Base-by-base conservation (phyloP, 2,113 vertebrate genomes). In the Rhabdornis inornatus region DNA sequence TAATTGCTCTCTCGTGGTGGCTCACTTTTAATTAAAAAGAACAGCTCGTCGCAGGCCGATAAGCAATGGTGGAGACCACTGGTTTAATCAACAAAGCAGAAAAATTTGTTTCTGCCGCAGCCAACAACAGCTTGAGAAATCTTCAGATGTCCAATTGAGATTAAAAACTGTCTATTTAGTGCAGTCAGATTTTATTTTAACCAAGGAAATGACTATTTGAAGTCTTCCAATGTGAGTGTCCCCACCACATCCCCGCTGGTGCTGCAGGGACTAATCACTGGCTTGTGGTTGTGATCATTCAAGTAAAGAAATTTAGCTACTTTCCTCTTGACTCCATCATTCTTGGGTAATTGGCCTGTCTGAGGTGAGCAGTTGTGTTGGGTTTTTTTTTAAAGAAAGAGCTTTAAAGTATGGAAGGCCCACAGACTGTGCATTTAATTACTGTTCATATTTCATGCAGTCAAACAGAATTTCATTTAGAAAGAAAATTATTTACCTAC, bases 1-100 rank as follows among this genome's bases (percentile, higher is more conserved):
- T 99, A 99, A 99, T 99, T 99, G 99, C 99, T 98, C 98, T 99
- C 99, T 99, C 98, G 98, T 98, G 98, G 99, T 99, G 99, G 99
- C 98, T 99, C 98, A 98, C 98, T 99, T 99, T 99, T 99, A 99
- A 99, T 99, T 99, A 99, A 99, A 99, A 99, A 99, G 98, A 99
- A 99, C 99, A 97, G 99, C 99, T 99, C 99, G 99, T 99, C 82
- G 98, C 98, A 97, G 98, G 97, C 98, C 97, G 99, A 99, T 99
- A 99, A 99, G 99, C 99, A 98, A 97, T 98, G 97, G 98, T 98
- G 98, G 98, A 98, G 98, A 98, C 98, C 98, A 98, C 97, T 96
- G 96, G 98, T 99, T 99, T 99, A 99, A 99, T 99, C 99, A 99
- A 99, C 99, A 99, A 99, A 99, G 99, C 98, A 82, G 98, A 99